phyloP scores from a whole-genome alignment of 64 coral and sea anemone species.

The Montipora sp. region DNA sequence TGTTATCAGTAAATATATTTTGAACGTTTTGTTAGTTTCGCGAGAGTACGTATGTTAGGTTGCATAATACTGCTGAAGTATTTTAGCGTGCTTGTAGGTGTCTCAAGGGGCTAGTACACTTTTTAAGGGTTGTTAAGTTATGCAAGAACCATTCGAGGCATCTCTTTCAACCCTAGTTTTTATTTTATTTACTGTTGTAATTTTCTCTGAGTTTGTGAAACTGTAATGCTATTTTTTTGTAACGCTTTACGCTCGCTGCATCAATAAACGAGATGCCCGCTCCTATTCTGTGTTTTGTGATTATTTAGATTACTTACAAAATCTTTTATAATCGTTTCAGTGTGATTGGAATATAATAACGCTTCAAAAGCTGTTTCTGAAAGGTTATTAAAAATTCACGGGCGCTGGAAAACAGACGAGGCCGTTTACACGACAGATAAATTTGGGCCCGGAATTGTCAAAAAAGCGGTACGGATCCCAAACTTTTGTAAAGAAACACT shows the following conservation, averaged over 20 bases:
- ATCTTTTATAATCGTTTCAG: constrained; percentile 56
- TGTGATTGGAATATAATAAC: constrained; percentile 28
- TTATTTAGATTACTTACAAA: constrained; percentile 52
- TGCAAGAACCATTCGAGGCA: constrained; percentile 30
- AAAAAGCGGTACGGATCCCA: too few relatives aligned
- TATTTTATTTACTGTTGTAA: constrained; percentile 23
- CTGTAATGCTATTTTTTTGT: constrained; percentile 19
- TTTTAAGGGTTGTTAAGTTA: constrained; percentile 7
- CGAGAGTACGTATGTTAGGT: too few relatives aligned
- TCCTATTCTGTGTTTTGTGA: constrained; percentile 52
- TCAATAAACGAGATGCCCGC: constrained; percentile 50
- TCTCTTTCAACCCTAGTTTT: constrained; percentile 27
- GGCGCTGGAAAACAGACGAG: too few relatives aligned
- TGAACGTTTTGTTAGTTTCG: too few relatives aligned
- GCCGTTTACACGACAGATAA: too few relatives aligned
- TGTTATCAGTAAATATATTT: too few relatives aligned
- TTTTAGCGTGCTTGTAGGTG: background rate
- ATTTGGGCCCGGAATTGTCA: too few relatives aligned
- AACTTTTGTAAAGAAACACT: too few relatives aligned
- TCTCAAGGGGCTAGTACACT: constrained; percentile 29
- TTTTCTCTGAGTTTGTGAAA: constrained; percentile 24
- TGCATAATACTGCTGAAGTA: too few relatives aligned
- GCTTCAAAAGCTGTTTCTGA: too few relatives aligned
- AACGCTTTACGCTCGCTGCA: constrained; percentile 25
- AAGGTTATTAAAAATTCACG: too few relatives aligned